Evolutionary conservation across 2,113 vertebrate species (phyloP).

Genomic region (Paramisgurnus dabryanus): DNA sequence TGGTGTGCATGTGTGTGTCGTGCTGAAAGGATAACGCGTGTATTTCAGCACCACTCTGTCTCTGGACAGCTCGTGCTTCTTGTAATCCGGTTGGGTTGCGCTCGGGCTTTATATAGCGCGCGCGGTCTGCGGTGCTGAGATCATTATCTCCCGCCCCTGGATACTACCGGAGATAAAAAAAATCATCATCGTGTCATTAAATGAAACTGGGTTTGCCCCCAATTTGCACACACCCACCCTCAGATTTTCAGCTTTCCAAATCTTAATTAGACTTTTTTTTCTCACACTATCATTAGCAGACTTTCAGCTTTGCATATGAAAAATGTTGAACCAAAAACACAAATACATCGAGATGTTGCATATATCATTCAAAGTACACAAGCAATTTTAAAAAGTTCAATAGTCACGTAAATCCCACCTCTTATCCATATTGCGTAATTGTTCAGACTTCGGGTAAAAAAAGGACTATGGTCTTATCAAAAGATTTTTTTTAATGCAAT

Average conservation of each 20-base stretch:
- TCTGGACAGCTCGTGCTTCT: conserved; percentile 39
- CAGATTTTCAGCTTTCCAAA: conserved; percentile 65
- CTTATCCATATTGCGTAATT: too few relatives aligned
- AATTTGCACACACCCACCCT: not conserved
- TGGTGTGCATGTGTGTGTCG: conserved; percentile 45
- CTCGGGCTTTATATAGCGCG: conserved; percentile 70
- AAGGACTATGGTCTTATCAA: too few relatives aligned
- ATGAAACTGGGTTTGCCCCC: conserved; percentile 54
- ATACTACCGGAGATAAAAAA: conserved; percentile 37
- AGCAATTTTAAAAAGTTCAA: too few relatives aligned
- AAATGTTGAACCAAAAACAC: not conserved
- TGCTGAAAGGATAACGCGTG: not conserved
- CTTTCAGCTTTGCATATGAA: not conserved
- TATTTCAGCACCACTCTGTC: not conserved
- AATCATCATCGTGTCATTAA: conserved; percentile 10
- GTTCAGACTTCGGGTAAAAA: too few relatives aligned
- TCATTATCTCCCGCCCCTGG: conserved; percentile 46
- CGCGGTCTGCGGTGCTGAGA: conserved; percentile 66
- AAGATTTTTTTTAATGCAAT: too few relatives aligned
- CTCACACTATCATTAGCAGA: not conserved
- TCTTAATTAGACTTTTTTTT: conserved; percentile 60
- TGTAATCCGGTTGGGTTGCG: conserved; percentile 62
- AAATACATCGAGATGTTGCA: not conserved
- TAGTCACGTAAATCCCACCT: too few relatives aligned
- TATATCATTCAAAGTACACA: too few relatives aligned